Base-by-base conservation (phyloP, 2,113 vertebrate species). In the Hypomesus transpacificus region DNA sequence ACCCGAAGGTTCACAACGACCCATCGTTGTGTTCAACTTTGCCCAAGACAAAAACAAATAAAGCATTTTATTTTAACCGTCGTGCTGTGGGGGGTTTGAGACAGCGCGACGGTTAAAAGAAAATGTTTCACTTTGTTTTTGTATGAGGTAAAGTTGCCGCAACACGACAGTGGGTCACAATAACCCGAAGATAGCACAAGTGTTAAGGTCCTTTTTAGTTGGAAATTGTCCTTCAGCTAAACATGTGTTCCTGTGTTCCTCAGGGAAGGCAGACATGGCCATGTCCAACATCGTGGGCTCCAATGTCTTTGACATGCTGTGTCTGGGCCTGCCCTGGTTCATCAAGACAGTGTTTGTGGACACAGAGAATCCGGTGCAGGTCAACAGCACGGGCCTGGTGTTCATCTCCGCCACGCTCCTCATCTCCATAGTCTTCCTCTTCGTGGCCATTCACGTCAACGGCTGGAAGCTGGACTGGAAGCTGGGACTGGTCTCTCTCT, bases 251-350 rank as follows among this genome's bases (percentile, higher is more conserved):
- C 22, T 75, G 34, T 76, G 16, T 57, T 56, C 0, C 2, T 53
- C 90, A 99, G 97, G 97, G 71, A 97, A 95, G 89, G 96, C 94
- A 17, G 95, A 98, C 84, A 99, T 98, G 97, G 97, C 97, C 75
- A 96, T 99, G 95, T 94, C 97, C 73, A 99, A 98, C 89, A 96
- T 98, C 11, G 94, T 99, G 79, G 97, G 97, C 80, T 99, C 97
- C 20, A 99, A 98, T 0, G 94, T 99, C 11, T 99, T 98, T 71
- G 97, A 98, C 83, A 92, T 98, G 94, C 89, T 98, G 51, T 99
- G 97, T 79, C 90, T 98, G 73, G 97, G 97, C 39, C 82, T 95
- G 75, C 97, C 97, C 0, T 99, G 97, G 97, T 95, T 99, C 89
- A 95, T 98, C 82, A 94, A 94, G 87, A 96, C 96, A 3, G 94